Percentiles rank a stretch among this genome's conserved stretches.
These are phyloP conservation scores for Ia io DNA, from an alignment of 2,113 vertebrate species.

Conservation along the genomic window DNA sequence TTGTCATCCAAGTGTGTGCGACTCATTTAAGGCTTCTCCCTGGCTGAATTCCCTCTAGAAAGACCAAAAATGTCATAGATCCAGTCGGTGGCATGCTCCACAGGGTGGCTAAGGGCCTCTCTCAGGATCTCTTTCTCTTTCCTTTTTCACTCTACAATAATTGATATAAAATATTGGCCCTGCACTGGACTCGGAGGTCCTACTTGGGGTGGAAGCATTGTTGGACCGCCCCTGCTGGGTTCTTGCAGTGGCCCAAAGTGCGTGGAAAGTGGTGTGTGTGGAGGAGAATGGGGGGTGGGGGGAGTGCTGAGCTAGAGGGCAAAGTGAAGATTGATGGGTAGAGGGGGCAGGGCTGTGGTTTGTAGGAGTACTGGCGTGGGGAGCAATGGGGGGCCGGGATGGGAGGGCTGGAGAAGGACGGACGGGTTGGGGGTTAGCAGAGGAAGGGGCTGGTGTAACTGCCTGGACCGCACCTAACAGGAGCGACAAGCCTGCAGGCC, in stretches of 20 bases:
- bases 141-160: background rate
- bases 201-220: conserved; percentile 51
- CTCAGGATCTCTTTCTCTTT: background rate
- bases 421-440: accelerated
- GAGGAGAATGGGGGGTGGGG: conserved; percentile 22
- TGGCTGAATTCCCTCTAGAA: background rate
- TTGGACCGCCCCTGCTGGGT: conserved; percentile 65
- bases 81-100: background rate
- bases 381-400: accelerated
- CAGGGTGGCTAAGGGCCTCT: background rate
- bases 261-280: conserved; percentile 66
- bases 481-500: background rate
- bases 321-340: no score
- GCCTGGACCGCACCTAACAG: background rate
- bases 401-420: accelerated
- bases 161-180: background rate
- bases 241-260: conserved; percentile 69
- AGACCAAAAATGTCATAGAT: background rate
- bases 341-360: background rate
- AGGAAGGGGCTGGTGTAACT: background rate
- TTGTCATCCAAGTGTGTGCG: background rate
- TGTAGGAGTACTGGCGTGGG: background rate
- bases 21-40: background rate
- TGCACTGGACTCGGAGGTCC: conserved; percentile 50
- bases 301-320: no score